Conservation (phyloP, 2,113 vertebrate genomes). For the Salvelinus sp. region DNA sequence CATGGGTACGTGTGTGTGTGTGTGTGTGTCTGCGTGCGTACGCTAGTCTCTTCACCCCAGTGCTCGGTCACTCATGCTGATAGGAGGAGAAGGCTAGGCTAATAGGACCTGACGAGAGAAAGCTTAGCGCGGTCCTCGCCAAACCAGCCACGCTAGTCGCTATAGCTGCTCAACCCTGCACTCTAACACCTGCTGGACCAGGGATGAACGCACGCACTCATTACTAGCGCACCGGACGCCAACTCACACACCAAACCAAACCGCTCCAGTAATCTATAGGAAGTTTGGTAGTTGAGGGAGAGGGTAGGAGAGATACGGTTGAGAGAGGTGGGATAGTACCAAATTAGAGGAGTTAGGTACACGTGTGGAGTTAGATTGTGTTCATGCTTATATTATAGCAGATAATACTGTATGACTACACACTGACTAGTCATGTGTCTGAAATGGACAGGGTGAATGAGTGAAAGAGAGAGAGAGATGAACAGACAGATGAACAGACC, state of each 20-base stretch:
- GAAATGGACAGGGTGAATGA: background rate
- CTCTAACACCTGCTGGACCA: constrained; percentile 26
- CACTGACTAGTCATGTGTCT: too few species aligned
- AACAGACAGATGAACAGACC: constrained; percentile 57
- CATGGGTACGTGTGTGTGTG: constrained; percentile 14
- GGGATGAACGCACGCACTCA: constrained; percentile 1
- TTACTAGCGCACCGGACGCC: constrained; percentile 9
- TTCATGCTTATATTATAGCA: too few species aligned
- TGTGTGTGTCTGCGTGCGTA: background rate
- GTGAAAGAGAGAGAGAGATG: constrained; percentile 39
- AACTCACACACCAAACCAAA: background rate
- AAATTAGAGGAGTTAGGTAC: background rate
- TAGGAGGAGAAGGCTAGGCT: constrained; percentile 58
- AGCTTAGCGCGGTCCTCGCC: constrained; percentile 50
- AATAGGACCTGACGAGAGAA: constrained; percentile 63
- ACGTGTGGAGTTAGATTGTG: too few species aligned
- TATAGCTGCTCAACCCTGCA: constrained; percentile 1
- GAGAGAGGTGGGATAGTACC: background rate
- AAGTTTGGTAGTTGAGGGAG: background rate
- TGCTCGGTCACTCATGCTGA: constrained; percentile 63
- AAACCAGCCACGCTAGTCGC: constrained; percentile 24
- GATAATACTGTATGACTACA: too few species aligned
- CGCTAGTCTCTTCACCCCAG: constrained; percentile 22
- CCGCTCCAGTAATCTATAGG: background rate
- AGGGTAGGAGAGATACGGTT: constrained; percentile 33